Evolutionary conservation across 2,797 vertebrate genomes (phyloP), one percentile per base, ranked within the genome.

Genomic region (Epinephelus awoara): DNA sequence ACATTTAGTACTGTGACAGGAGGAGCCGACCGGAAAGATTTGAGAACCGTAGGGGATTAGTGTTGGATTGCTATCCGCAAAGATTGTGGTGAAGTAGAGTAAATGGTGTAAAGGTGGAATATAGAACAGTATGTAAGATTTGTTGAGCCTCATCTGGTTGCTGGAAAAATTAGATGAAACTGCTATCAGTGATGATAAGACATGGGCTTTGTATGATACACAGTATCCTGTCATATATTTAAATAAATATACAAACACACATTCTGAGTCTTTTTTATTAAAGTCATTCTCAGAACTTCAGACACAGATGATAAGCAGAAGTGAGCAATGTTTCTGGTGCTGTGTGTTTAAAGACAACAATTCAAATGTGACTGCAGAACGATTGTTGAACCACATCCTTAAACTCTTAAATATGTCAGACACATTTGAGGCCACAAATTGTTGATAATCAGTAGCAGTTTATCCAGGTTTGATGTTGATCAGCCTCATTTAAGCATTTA

Each of bases 181-280:
- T 64, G 71, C 79, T 56, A 62, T 77, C 29, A 17, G 79, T 88
- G 74, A 78, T 80, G 61, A 69, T 72, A 73, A 88, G 73, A 85
- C 88, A 59, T 61, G 50, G 74, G 82, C 77, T 88, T 87, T 94
- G 92, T 93, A 87, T 86, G 79, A 80, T 84, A 70, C 52, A 78
- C 62, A 52, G 79, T 86, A 87, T 88, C 79, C 71, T 91, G 87
- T 91, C 83, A 88, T 85, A 82, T 77, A 86, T 87, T 75, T 83
- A 58, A 95, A 94, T 95, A 94, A 95, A 95, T 85, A 72, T 77
- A 85, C 82, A 86, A 78, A 85, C 75, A 75, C 80, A 88, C 72
- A 73, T 80, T 69, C 66, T 85, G 85, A 85, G 85, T 93, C 58
- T 85, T 88, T 34, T 91, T 89, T 67, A 82, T 93, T 89, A 75